Conservation (phyloP, 2,888 invertebrate genomes). For the Auanema freiburgensis region DNA sequence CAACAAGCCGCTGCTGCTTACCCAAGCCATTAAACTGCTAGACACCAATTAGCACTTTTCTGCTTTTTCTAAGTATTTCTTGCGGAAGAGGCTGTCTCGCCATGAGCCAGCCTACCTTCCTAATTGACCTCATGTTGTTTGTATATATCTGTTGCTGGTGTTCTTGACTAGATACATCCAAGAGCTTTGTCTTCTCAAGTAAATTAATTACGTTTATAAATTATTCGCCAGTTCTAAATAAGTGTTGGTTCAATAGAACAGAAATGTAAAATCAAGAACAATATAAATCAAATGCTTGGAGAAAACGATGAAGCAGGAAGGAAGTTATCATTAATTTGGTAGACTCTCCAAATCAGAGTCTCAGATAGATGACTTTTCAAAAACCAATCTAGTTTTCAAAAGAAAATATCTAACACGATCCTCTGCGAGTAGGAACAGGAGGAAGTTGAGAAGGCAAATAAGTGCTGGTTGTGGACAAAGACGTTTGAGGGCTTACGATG, state of each 20-base stretch:
- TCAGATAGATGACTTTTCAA: too few relatives aligned
- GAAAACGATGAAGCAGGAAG: too few relatives aligned
- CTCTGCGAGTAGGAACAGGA: constrained; percentile 7
- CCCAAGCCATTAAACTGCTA: not conserved
- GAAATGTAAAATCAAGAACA: too few relatives aligned
- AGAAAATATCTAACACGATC: constrained; percentile 3
- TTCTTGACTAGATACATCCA: not conserved
- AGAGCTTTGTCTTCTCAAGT: constrained; percentile 1
- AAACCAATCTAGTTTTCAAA: too few relatives aligned
- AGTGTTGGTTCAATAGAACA: too few relatives aligned
- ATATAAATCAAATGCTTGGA: too few relatives aligned
- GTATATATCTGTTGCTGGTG: constrained; percentile 2
- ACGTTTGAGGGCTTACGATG: constrained; percentile 10
- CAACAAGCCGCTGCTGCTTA: constrained; percentile 6
- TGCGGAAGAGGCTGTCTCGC: not conserved
- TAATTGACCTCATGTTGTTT: constrained; percentile 1
- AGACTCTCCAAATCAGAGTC: too few relatives aligned
- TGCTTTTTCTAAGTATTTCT: not conserved
- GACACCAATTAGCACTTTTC: not conserved
- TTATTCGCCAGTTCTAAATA: too few relatives aligned
- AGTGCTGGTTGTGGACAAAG: constrained; percentile 17
- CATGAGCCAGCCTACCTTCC: not conserved
- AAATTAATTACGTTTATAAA: too few relatives aligned
- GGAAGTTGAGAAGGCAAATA: constrained; percentile 18
- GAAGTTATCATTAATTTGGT: too few relatives aligned